Evolutionary conservation across 2,888 invertebrate species (phyloP).

Genomic region (Drosophila paramelanica): DNA sequence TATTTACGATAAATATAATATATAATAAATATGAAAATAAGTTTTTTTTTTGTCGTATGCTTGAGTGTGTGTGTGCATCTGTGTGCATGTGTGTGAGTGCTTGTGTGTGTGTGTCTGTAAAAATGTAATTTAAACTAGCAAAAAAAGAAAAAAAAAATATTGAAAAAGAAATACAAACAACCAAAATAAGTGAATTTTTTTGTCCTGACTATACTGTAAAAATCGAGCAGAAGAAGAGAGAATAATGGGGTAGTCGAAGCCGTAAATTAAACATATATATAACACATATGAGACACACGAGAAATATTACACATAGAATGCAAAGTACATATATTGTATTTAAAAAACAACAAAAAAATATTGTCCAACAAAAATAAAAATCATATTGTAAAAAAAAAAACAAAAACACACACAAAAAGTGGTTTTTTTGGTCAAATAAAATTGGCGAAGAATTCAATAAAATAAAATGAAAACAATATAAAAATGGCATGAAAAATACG

Average conservation of each 20-base stretch:
- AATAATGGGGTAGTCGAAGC: slow-evolving; percentile 4
- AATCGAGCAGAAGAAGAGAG: slow-evolving; percentile 17
- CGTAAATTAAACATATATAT: slow-evolving; percentile 40
- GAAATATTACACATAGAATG: slow-evolving; percentile 58
- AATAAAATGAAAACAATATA: slow-evolving; percentile 49
- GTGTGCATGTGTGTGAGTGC: slow-evolving; percentile 9
- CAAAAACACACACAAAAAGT: slow-evolving; percentile 23
- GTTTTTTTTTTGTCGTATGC: slow-evolving; percentile 57
- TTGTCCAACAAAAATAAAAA: slow-evolving; percentile 74
- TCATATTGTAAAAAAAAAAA: slow-evolving; percentile 56
- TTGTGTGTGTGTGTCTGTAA: slow-evolving; percentile 52
- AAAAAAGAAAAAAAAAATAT: slow-evolving; percentile 23
- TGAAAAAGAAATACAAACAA: slow-evolving; percentile 15
- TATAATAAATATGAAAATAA: slow-evolving; percentile 37
- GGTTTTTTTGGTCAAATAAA: slow-evolving; percentile 38
- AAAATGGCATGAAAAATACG: slow-evolving; percentile 70
- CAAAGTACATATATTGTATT: slow-evolving; percentile 65
- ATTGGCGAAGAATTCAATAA: slow-evolving; percentile 40
- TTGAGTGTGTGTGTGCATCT: slow-evolving; percentile 13
- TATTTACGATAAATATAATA: slow-evolving; percentile 56
- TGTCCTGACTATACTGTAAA: slow-evolving; percentile 47
- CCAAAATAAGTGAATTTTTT: slow-evolving; percentile 60
- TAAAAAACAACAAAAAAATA: slow-evolving; percentile 49
- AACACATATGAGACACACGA: slow-evolving; percentile 42
- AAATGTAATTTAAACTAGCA: slow-evolving; percentile 79